Evolutionary conservation across 2,797 vertebrate genomes (phyloP), one percentile per base, ranked within the genome.

Genomic region (Rallus crepitans): DNA sequence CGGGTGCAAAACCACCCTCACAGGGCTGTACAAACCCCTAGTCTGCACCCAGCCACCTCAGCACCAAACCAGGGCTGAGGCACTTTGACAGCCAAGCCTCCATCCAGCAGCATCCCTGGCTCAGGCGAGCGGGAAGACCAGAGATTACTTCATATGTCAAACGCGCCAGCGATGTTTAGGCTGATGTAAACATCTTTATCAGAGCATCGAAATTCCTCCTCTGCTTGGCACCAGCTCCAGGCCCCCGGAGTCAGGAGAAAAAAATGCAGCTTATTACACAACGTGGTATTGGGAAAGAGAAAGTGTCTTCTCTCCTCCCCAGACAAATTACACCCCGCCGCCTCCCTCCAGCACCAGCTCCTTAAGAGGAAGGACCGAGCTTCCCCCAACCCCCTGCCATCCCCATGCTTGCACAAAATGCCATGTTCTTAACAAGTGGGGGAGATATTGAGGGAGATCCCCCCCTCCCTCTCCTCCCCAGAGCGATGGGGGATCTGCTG

Each of bases 161-260:
- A 73, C 40, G 59, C 93, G 93, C 95, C 84, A 78, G 96, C 50
- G 72, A 95, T 90, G 93, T 96, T 97, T 91, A 91, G 92, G 97
- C 97, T 96, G 97, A 98, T 97, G 96, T 96, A 97, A 98, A 98
- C 97, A 97, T 97, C 98, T 98, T 45, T 98, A 98, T 98, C 97
- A 4, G 93, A 93, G 92, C 89, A 93, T 96, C 89, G 91, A 27
- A 92, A 97, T 97, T 96, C 96, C 89, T 92, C 63, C 64, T 64
- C 89, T 84, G 76, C 97, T 98, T 98, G 98, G 98, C 98, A 93
- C 53, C 61, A 4, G 21, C 68, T 95, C 92, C 25, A 21, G 3
- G 93, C 94, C 81, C 79, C 79, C 17, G 6, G 61, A 96, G 97
- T 98, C 97, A 97, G 86, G 77, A 70, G 96, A 90, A 84, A 97